Evolutionary conservation across 2,113 vertebrate genomes (phyloP), one percentile per base, ranked within the genome.

Genomic region (Vicugna pacos): DNA sequence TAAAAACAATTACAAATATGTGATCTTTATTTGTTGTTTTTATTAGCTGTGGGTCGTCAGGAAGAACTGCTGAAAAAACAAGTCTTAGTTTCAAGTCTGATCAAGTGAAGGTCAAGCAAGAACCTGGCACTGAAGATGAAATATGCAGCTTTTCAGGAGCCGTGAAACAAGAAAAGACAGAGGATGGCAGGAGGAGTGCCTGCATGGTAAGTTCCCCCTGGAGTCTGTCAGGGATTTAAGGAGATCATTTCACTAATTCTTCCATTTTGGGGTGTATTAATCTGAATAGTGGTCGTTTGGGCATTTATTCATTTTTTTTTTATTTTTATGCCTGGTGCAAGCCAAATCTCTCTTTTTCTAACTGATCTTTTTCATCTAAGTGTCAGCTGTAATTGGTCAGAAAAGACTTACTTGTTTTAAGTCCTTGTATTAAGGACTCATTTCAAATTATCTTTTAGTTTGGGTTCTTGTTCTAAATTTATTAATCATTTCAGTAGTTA

Each of bases 81-180:
- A 83, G 98, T 92, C 5, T 99, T 92, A 98, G 97, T 97, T 98
- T 99, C 97, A 98, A 98, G 98, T 56, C 98, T 97, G 99, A 99
- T 87, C 99, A 99, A 93, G 99, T 99, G 89, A 99, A 98, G 98
- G 99, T 99, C 95, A 99, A 99, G 90, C 99, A 99, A 96, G 99
- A 99, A 95, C 99, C 99, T 17, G 99, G 99, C 35, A 99, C 98
- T 65, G 99, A 99, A 64, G 99, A 99, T 77, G 99, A 99, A 73
- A 97, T 99, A 72, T 99, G 99, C 96, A 99, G 98, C 85, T 99
- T 99, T 98, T 98, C 99, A 76, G 99, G 99, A 97, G 80, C 99
- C 94, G 98, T 99, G 75, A 99, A 99, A 96, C 99, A 99, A 26
- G 99, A 99, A 17, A 99, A 99, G 83, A 97, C 98, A 35, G 99